Evolutionary conservation across 92 coral and sea anemone genomes (phyloP).

Genomic region (Micromussa lordhowensis): DNA sequence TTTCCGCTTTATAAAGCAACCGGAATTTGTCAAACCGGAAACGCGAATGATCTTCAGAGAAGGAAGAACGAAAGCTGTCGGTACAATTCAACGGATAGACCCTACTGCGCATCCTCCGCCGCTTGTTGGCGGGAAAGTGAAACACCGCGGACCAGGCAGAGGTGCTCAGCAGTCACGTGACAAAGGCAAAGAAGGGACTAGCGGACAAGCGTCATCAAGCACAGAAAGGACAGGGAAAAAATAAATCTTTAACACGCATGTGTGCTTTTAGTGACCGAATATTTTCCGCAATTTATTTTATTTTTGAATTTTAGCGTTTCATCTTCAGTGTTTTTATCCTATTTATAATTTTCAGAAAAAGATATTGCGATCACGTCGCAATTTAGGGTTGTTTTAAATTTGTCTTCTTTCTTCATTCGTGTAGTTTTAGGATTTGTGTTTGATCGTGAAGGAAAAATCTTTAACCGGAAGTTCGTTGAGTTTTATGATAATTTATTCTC

Average conservation of each 20-base stretch:
- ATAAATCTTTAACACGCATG: background rate
- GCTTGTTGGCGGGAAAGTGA: conserved; percentile 81
- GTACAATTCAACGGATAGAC: conserved; percentile 87
- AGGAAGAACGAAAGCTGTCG: conserved; percentile 99
- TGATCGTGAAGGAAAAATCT: background rate
- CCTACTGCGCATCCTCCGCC: conserved; percentile 93
- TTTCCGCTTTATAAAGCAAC: conserved; percentile 96
- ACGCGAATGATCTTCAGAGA: conserved; percentile 98
- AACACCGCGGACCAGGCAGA: conserved; percentile 92
- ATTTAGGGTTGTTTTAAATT: background rate
- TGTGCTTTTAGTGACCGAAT: background rate
- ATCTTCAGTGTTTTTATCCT: background rate
- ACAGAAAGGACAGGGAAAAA: conserved; percentile 50
- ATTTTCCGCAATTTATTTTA: background rate
- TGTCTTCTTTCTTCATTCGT: background rate
- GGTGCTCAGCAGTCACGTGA: conserved; percentile 67
- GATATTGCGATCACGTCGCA: background rate
- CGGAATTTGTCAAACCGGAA: conserved; percentile 94
- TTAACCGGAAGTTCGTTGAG: background rate
- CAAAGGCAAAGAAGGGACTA: conserved; percentile 65
- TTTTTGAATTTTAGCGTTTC: background rate
- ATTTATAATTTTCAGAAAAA: background rate
- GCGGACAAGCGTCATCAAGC: conserved; percentile 60
- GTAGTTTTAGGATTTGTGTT: background rate
- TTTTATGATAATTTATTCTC: background rate